Evolutionary conservation across 2,888 invertebrate genomes (phyloP).

Genomic region (Spisula subtruncata): DNA sequence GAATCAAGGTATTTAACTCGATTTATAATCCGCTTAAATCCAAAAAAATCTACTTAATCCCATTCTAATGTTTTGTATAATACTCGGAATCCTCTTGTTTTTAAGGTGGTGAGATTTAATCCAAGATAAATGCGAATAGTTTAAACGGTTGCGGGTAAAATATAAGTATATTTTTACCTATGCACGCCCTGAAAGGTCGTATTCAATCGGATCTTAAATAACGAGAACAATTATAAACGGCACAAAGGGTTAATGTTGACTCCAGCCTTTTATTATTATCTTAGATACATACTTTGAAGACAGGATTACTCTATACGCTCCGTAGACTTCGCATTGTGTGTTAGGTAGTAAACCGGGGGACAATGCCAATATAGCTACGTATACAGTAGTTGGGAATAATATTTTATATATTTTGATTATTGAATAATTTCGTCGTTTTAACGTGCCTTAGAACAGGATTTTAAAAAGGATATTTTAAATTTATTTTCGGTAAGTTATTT

Average conservation of each 20-base stretch:
- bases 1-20: background rate
- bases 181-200: background rate
- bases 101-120: slow-evolving; percentile 11
- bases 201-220: background rate
- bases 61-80: background rate
- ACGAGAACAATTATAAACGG: background rate
- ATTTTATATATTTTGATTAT: slow-evolving; percentile 15
- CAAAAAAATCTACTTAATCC: background rate
- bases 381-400: too few relatives aligned
- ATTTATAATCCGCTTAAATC: background rate
- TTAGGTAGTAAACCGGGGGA: background rate
- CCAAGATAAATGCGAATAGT: background rate
- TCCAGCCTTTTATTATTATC: slow-evolving; percentile 29
- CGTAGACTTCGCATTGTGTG: slow-evolving; percentile 20
- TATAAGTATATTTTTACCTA: background rate
- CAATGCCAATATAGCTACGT: background rate
- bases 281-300: slow-evolving; percentile 40
- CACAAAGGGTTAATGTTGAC: slow-evolving; percentile 27
- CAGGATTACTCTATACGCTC: slow-evolving; percentile 42
- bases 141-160: background rate
- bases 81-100: background rate
- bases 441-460: slow-evolving; percentile 26
- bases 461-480: slow-evolving; percentile 8
- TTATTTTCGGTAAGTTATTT: background rate
- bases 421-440: background rate